These are phyloP conservation scores for Oikopleura albicans DNA, from an alignment of 23 tunicate genomes.

Conservation along the genomic window DNA sequence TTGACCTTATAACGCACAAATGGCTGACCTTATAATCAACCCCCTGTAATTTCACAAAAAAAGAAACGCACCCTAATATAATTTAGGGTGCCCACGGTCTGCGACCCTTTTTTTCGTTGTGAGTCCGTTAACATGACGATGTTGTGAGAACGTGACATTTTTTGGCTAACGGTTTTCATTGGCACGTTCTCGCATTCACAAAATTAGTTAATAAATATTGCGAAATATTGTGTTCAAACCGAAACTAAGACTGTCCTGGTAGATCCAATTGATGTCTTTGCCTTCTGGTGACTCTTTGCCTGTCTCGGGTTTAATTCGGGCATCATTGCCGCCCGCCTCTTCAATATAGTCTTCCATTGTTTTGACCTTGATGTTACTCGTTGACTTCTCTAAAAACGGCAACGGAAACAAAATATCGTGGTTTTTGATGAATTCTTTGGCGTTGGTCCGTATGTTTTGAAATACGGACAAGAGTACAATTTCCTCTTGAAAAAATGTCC, in stretches of 20 bases:
- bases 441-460: conserved; percentile 67
- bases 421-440: conserved; percentile 66
- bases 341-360: conserved; percentile 46
- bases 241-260: conserved; percentile 58
- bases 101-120: no score
- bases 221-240: no score
- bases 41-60: no score
- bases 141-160: no score
- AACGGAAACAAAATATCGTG: conserved; percentile 70
- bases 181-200: no score
- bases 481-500: conserved; percentile 98
- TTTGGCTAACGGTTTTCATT: no score
- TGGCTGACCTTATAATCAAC: no score
- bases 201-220: no score
- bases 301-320: neutral
- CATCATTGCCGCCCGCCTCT: conserved; percentile 60
- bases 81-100: no score
- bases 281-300: conserved; percentile 14
- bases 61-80: no score
- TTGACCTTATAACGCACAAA: no score
- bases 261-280: conserved; percentile 48
- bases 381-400: conserved; percentile 36
- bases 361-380: conserved; percentile 35
- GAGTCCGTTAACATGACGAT: no score
- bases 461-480: conserved; percentile 81